Evolutionary conservation across 2,797 vertebrate genomes (phyloP), one percentile per base, ranked within the genome.

Genomic region (Myoxocephalus aenaeus): DNA sequence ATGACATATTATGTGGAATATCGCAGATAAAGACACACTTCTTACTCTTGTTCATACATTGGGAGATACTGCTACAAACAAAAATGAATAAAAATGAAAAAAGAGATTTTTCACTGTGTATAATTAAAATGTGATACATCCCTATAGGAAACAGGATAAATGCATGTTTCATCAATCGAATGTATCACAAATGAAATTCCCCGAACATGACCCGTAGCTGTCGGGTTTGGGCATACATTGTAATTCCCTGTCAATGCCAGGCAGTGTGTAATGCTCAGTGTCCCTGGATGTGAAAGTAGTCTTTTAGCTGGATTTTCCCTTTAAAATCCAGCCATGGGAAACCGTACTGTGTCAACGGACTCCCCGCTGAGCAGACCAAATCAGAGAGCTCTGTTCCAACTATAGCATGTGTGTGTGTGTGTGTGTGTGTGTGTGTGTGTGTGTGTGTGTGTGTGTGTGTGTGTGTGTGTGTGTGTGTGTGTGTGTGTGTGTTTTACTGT

Each of bases 281-380:
- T 42, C 13, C 40, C 40, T 42, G 40, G 53, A 70, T 59, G 68
- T 65, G 65, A 81, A 79, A 65, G 22, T 11, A 58, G 22, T 67
- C 57, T 80, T 65, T 82, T 53, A 15, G 54, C 48, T 87, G 70
- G 65, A 84, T 82, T 85, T 82, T 73, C 25, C 44, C 54, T 73
- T 82, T 72, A 62, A 64, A 51, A 50, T 71, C 38, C 27, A 79
- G 64, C 77, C 84, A 87, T 92, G 87, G 88, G 90, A 92, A 91
- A 79, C 75, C 56, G 74, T 15, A 58, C 77, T 83, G 77, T 63
- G 82, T 87, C 81, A 90, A 87, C 87, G 82, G 88, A 38, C 74
- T 80, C 83, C 91, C 90, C 32, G 82, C 84, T 71, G 90, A 87
- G 90, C 75, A 29, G 0, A 88, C 73, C 77, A 7, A 91, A 92